Percentiles rank a stretch among this genome's conserved stretches.
These are phyloP conservation scores for Schrankia costaestrigalis DNA, from an alignment of 2,888 invertebrate species.

Conservation along the genomic window DNA sequence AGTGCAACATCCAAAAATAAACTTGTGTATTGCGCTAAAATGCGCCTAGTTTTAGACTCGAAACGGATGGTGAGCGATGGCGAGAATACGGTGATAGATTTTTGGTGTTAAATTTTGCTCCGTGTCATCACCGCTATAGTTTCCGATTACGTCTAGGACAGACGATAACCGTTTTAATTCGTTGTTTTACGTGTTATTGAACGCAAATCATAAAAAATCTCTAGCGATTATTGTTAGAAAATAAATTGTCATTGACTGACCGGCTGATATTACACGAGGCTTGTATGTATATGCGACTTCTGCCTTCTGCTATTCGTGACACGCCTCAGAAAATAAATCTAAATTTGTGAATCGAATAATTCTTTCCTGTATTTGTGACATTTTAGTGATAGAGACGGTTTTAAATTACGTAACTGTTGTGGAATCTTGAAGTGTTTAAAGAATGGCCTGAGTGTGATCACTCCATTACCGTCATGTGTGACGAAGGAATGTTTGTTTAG, in stretches of 20 bases:
- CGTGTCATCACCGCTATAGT: constrained; percentile 76
- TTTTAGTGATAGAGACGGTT: constrained; percentile 75
- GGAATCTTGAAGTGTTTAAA: constrained; percentile 78
- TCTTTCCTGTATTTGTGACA: constrained; percentile 75
- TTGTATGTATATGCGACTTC: constrained; percentile 81
- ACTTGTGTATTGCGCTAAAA: constrained; percentile 77
- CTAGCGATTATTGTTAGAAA: constrained; percentile 69
- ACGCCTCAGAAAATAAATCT: constrained; percentile 80
- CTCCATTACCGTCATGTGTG: constrained; percentile 80
- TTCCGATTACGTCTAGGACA: constrained; percentile 65
- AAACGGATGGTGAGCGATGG: constrained; percentile 81
- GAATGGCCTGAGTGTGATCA: constrained; percentile 80
- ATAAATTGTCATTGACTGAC: constrained; percentile 81
- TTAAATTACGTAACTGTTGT: constrained; percentile 81
- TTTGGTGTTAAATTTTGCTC: constrained; percentile 80
- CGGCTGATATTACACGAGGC: constrained; percentile 82
- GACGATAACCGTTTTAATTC: constrained; percentile 63
- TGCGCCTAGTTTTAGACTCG: constrained; percentile 77
- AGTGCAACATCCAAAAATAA: constrained; percentile 72
- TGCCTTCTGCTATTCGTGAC: constrained; percentile 80
- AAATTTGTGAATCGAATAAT: constrained; percentile 76
- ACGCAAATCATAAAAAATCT: constrained; percentile 61
- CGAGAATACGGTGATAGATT: constrained; percentile 81
- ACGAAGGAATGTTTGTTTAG: constrained; percentile 81
- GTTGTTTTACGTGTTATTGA: constrained; percentile 64